phyloP scores from a whole-genome alignment of 2,113 vertebrate genomes.

The Pipa parva region DNA sequence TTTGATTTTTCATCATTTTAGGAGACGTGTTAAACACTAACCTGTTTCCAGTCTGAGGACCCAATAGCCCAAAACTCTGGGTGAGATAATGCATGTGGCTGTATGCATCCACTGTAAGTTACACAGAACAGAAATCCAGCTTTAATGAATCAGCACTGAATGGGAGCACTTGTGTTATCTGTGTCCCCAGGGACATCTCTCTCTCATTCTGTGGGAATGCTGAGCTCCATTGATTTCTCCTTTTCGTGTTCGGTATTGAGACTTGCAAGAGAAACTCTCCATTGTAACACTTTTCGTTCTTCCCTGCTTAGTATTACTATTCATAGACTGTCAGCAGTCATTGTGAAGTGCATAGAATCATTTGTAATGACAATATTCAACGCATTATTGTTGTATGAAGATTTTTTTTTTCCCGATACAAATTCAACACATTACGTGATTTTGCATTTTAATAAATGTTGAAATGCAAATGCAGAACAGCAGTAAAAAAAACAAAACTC shows the following conservation, averaged over 20 bases:
- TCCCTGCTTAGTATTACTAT: constrained; percentile 34
- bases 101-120: constrained; percentile 12
- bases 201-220: constrained; percentile 28
- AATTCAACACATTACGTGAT: constrained; percentile 11
- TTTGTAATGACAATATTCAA: constrained; percentile 2
- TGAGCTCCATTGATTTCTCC: constrained; percentile 39
- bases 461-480: constrained; percentile 12
- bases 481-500: constrained; percentile 12
- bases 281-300: constrained; percentile 31
- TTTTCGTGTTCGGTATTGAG: constrained; percentile 38
- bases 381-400: constrained; percentile 18
- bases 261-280: constrained; percentile 36
- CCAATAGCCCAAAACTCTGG: no score
- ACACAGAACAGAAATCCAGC: constrained; percentile 39
- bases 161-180: constrained; percentile 33
- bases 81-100: constrained; percentile 11
- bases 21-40: no score
- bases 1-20: no score
- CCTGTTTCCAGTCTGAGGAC: no score
- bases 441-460: constrained; percentile 25
- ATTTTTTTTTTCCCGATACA: constrained; percentile 8
- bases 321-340: constrained; percentile 38
- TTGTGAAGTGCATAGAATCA: constrained; percentile 11
- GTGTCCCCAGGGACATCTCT: constrained; percentile 23
- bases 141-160: constrained; percentile 39